Base-by-base conservation (phyloP, 2,888 invertebrate genomes). In the Crossocerus cetratus region DNA sequence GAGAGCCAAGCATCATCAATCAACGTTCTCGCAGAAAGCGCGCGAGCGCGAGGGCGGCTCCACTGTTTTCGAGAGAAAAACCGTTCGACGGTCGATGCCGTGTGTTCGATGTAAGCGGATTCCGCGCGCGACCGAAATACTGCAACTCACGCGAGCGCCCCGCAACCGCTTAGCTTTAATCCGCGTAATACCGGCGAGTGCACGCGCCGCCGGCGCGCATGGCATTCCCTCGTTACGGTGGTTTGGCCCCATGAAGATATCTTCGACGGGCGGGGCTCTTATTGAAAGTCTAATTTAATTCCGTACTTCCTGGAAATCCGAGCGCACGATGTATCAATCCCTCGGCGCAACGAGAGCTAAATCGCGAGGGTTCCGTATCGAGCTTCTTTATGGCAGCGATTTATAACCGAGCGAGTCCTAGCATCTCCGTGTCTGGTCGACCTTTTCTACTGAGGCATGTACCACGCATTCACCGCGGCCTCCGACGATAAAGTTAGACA, bases 1-100 rank as follows among this genome's bases (percentile, higher is more conserved):
- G 14, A n/a, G 43, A 60, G 65, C 55, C 42, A 74, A 75, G 75
- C 32, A 56, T 69, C 75, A 74, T 75, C 65, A 62, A 65, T 75
- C 74, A 69, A 57, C 16, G 23, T 49, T 55, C 42, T 53, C 49
- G 62, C 23, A 49, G 55, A 58, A 45, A 59, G 20, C 44, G 61
- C 32, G 32, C 32, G n/a, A n/a, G n/a, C n/a, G n/a, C n/a, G n/a
- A n/a, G 4, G 8, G 11, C 32, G 8, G 32, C 32, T 61, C 58
- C 62, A 21, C 20, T 16, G 14, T 53, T 57, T 56, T 42, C n/a
- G n/a, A 45, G 32, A 57, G 62, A 65, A 69, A 45, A n/a, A 56
- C n/a, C n/a, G n/a, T n/a, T 22, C n/a, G 55, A 64, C 58, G 43
- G 22, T 54, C 45, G 65, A 53, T 44, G 42, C 44, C n/a, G 22